These are phyloP conservation scores for Tholera decimalis DNA, from an alignment of 2,888 invertebrate genomes.

Conservation along the genomic window DNA sequence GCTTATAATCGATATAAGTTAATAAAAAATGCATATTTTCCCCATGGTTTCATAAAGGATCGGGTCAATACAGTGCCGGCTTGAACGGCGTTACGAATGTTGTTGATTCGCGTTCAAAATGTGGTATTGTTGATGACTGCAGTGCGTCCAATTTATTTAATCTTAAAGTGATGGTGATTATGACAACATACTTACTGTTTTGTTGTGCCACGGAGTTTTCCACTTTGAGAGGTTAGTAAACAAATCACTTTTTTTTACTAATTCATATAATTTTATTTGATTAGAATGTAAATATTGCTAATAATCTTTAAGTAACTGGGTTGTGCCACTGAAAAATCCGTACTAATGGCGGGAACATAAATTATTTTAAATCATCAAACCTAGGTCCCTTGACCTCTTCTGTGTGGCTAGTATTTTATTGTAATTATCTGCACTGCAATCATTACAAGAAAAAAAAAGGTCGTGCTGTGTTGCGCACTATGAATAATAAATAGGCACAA, in stretches of 20 bases:
- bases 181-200: constrained; percentile 66
- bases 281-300: constrained; percentile 1
- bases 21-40: constrained; percentile 91
- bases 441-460: constrained; percentile 21
- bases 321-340: constrained; percentile 5
- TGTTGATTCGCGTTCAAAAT: constrained; percentile 69
- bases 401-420: constrained; percentile 23
- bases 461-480: constrained; percentile 25
- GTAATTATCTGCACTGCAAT: constrained; percentile 25
- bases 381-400: background rate
- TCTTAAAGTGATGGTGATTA: constrained; percentile 76
- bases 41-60: constrained; percentile 85
- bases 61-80: constrained; percentile 80
- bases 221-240: constrained; percentile 83
- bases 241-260: constrained; percentile 66
- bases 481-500: constrained; percentile 32
- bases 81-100: constrained; percentile 71
- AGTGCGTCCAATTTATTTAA: constrained; percentile 71
- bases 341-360: constrained; percentile 50
- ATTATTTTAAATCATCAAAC: constrained; percentile 21
- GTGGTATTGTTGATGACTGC: constrained; percentile 67
- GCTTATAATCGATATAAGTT: constrained; percentile 86
- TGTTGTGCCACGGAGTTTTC: constrained; percentile 69
- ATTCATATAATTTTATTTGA: background rate
- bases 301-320: background rate